phyloP scores from a whole-genome alignment of 2,797 vertebrate genomes.

The Craterocephalus amniculus region DNA sequence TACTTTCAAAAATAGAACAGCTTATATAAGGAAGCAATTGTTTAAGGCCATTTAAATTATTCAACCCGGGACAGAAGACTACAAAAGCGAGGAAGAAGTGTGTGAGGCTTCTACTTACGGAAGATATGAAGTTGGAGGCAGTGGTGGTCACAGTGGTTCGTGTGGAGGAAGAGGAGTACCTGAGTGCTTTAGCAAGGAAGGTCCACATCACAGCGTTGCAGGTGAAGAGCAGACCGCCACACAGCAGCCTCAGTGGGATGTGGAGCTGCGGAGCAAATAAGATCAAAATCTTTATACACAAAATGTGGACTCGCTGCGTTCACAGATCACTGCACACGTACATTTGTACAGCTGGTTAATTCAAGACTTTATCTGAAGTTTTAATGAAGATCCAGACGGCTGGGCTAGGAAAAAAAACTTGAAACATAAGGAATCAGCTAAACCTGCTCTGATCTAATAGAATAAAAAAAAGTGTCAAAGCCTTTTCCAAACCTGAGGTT shows the following conservation, averaged over 20 bases:
- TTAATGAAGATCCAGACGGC: too few relatives aligned
- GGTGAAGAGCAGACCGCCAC: conserved; percentile 83
- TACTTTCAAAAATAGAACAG: conserved; percentile 56
- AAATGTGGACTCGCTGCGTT: neutral
- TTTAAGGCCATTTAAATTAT: conserved; percentile 39
- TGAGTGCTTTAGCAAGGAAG: conserved; percentile 92
- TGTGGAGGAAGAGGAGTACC: conserved; percentile 91
- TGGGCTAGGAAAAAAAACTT: too few relatives aligned
- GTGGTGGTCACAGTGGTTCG: conserved; percentile 90
- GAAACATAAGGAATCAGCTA: too few relatives aligned
- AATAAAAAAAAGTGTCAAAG: neutral
- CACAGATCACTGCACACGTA: neutral
- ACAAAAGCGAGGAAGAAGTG: neutral
- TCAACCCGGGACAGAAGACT: neutral
- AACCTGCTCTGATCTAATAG: too few relatives aligned
- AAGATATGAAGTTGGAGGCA: conserved; percentile 93
- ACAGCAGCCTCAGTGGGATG: conserved; percentile 82
- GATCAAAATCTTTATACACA: neutral
- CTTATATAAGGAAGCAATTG: conserved; percentile 15
- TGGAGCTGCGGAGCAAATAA: conserved; percentile 78
- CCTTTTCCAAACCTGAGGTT: neutral
- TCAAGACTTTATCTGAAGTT: neutral
- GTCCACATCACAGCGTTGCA: conserved; percentile 96
- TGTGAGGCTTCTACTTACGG: conserved; percentile 82
- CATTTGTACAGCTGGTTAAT: neutral